phyloP scores from a whole-genome alignment of 2,888 invertebrate species.

The Agrypnus murinus region DNA sequence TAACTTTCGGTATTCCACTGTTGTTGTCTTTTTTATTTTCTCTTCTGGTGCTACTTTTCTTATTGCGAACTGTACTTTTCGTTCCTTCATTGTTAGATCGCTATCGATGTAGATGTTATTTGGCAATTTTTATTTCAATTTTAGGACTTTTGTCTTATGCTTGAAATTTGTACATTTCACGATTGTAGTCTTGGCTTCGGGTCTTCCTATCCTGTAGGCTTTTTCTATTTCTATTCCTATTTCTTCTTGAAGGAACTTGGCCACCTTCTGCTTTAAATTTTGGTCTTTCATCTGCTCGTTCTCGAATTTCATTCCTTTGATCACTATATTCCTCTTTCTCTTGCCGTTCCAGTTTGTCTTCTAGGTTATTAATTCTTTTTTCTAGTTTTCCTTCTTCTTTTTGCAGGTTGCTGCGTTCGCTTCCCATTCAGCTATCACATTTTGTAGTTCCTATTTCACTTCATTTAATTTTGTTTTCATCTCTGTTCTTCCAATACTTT shows the following conservation, averaged over 20 bases:
- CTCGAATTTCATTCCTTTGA: no score
- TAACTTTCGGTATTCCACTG: conserved; percentile 13
- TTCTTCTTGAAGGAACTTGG: conserved; percentile 1
- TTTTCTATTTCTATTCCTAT: no score
- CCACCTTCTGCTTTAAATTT: conserved; percentile 11
- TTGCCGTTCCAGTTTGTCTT: conserved; percentile 9
- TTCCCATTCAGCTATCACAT: conserved; percentile 1
- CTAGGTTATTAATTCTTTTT: conserved; percentile 8
- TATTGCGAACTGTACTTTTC: neutral
- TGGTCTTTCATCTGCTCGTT: neutral
- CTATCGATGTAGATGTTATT: conserved; percentile 6
- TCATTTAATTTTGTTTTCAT: conserved; percentile 7
- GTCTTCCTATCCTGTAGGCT: conserved; percentile 9
- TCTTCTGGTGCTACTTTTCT: conserved; percentile 12
- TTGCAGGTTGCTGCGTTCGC: neutral
- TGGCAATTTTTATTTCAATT: conserved; percentile 12
- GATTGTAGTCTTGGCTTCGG: conserved; percentile 9
- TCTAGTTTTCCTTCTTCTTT: conserved; percentile 12
- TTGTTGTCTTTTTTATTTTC: conserved; percentile 5
- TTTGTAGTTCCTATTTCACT: conserved; percentile 6
- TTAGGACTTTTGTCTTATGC: conserved; percentile 14
- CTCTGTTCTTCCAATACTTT: conserved; percentile 5
- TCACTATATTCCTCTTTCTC: conserved; percentile 21
- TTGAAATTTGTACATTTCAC: conserved; percentile 18
- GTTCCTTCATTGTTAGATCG: conserved; percentile 2